Evolutionary conservation across 2,113 vertebrate species (phyloP), one percentile per base, ranked within the genome.

Genomic region (Ariopsis seemanni): DNA sequence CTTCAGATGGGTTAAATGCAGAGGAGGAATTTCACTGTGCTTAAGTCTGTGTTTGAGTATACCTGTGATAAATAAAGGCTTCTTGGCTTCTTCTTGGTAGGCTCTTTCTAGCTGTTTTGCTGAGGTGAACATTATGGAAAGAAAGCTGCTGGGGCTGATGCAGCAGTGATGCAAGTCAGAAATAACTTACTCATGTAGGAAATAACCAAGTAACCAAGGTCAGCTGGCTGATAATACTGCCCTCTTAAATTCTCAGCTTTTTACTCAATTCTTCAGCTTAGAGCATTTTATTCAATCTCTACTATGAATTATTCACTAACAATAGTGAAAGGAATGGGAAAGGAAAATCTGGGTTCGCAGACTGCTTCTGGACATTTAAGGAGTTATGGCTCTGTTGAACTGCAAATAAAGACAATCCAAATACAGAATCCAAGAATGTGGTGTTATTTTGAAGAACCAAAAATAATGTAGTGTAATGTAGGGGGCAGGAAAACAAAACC

Each of bases 181-280:
- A 50, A 62, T 87, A 42, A 82, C 71, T 74, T 53, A 63, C 25
- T 80, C n/a, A 17, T 67, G 52, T 57, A 72, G 85, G 42, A 62
- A 82, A 58, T n/a, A 42, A 42, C 42, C 42, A 42, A 42, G 42
- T 17, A 71, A n/a, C 65, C 67, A 72, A 80, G 74, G 30, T 5
- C 52, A 83, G 42, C 60, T 81, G 78, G 27, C 30, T 75, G 42
- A 75, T 50, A 75, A 50, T 75, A 50, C 4, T 75, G 72, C 20
- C 42, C 17, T 77, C 74, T 77, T 53, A 25, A 52, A n/a, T 20
- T 15, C 74, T 53, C 48, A 14, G 74, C 20, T 52, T 52, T 25
- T 52, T 77, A 48, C 50, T 53, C 22, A n/a, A 50, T 77, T 77
- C 52, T 77, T 77, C 48, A 77, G 7, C 5, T 77, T 77, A 77